Base-by-base conservation (phyloP, 2,113 vertebrate species). In the Phylloscopus trochiloides region DNA sequence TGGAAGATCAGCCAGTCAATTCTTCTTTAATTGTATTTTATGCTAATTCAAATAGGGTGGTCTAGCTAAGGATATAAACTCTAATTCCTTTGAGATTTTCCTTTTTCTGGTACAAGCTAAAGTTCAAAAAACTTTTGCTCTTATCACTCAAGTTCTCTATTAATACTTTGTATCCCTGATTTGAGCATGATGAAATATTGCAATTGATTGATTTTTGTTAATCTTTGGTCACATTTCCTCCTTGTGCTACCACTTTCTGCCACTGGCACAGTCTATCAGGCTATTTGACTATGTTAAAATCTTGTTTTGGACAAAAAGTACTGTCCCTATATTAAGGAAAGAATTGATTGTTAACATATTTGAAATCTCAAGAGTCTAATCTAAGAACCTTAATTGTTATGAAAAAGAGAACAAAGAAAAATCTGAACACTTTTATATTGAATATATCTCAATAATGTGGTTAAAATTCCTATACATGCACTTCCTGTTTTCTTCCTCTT, bases 1-100 rank as follows among this genome's bases (percentile, higher is more conserved):
- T 72, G 50, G 55, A 75, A 96, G 81, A 89, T 75, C 85, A 71
- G 29, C 15, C 34, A 89, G 54, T 83, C 80, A 94, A 34, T 92
- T 86, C 16, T 91, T 91, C 61, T 92, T 92, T 96, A 92, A 67
- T 92, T 96, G 65, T 90, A 93, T 83, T 96, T 92, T 92, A 50
- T 57, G 73, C 51, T 55, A 72, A 50, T 51, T 90, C 63, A 92
- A 80, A 91, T 70, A 88, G 72, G 16, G 28, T 50, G 57, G 45
- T 84, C 79, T 63, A 78, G 52, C 66, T 93, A 81, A 83, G n/a
- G 68, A 72, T 87, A 50, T 93, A 89, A 72, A 43, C 77, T 90
- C 34, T 81, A 87, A 47, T 74, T 94, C 62, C 32, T 96, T 94
- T 58, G 19, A 32, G 71, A 45, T 66, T 24, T 62, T 77, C 17